phyloP scores from a whole-genome alignment of 1,140 invertebrate genomes.

The Oreohelix idahoensis region DNA sequence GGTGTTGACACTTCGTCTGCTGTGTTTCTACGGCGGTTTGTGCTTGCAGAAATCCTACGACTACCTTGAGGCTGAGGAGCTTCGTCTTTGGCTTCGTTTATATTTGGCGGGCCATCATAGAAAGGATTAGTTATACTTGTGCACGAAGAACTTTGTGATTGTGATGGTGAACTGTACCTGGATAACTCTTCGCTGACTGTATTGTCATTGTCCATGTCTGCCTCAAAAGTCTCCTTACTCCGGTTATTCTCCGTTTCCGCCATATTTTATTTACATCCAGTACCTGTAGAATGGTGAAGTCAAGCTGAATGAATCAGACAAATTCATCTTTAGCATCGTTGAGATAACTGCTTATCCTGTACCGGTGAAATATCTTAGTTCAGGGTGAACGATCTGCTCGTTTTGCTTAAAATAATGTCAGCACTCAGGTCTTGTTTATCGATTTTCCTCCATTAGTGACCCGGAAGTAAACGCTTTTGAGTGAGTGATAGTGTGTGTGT shows the following conservation, averaged over 20 bases:
- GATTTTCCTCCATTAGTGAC: not conserved
- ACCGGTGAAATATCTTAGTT: no score
- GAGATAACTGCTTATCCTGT: no score
- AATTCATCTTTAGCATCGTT: no score
- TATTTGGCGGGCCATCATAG: constrained; percentile 47
- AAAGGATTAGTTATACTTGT: constrained; percentile 50
- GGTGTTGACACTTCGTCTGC: not conserved
- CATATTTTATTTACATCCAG: not conserved
- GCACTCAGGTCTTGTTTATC: not conserved
- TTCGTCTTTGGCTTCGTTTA: not conserved
- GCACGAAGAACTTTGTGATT: constrained; percentile 45
- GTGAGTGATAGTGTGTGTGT: no score
- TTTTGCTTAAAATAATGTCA: not conserved
- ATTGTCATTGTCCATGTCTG: constrained; percentile 40
- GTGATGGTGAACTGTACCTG: constrained; percentile 36
- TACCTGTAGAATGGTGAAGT: no score
- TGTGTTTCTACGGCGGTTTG: not conserved
- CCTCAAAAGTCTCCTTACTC: not conserved
- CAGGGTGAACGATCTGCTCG: no score
- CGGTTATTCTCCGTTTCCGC: constrained; percentile 12
- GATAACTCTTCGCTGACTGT: constrained; percentile 39
- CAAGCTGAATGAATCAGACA: no score
- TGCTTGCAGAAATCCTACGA: not conserved
- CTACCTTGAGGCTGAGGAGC: not conserved
- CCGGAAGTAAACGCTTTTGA: not conserved